A percentile compares a stretch with the other conserved stretches of the same genome.
Conservation (phyloP, 2,888 invertebrate genomes). For the Hanleya hanleyi region DNA sequence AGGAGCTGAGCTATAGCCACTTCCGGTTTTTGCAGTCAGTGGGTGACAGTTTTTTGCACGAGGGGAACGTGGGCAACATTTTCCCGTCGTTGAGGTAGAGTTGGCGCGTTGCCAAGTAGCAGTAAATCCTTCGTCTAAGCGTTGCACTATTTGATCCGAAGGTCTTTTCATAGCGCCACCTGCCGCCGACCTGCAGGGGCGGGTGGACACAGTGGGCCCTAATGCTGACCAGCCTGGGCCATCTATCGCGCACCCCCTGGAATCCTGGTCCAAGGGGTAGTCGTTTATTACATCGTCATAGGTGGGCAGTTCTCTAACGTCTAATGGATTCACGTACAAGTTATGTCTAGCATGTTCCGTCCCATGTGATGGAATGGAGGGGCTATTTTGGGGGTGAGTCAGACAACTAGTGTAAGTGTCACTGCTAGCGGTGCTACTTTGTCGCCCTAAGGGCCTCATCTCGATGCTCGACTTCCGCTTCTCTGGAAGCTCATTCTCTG, state of each 20-base stretch:
- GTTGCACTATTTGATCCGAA: constrained; percentile 58
- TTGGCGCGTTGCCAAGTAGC: constrained; percentile 62
- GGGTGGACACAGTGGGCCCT: constrained; percentile 20
- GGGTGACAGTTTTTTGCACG: background rate
- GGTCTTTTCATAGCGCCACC: constrained; percentile 39
- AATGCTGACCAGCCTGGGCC: background rate
- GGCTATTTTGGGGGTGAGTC: constrained; percentile 83
- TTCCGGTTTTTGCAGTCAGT: background rate
- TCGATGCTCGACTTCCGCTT: constrained; percentile 48
- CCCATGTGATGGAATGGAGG: constrained; percentile 41
- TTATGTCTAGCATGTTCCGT: constrained; percentile 48
- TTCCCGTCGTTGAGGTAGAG: constrained; percentile 50
- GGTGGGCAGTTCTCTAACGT: constrained; percentile 21
- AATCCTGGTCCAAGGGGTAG: background rate
- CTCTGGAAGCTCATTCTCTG: background rate
- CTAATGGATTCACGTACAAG: constrained; percentile 71
- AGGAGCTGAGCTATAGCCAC: background rate
- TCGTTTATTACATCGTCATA: constrained; percentile 21
- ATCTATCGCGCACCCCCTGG: background rate
- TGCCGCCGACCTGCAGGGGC: constrained; percentile 15
- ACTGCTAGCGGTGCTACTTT: constrained; percentile 80
- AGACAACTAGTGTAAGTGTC: constrained; percentile 98
- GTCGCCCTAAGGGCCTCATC: constrained; percentile 63
- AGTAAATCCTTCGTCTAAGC: constrained; percentile 57
- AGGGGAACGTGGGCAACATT: background rate